Base-by-base conservation (phyloP, 2,113 vertebrate genomes). In the Neogobius melanostomus region DNA sequence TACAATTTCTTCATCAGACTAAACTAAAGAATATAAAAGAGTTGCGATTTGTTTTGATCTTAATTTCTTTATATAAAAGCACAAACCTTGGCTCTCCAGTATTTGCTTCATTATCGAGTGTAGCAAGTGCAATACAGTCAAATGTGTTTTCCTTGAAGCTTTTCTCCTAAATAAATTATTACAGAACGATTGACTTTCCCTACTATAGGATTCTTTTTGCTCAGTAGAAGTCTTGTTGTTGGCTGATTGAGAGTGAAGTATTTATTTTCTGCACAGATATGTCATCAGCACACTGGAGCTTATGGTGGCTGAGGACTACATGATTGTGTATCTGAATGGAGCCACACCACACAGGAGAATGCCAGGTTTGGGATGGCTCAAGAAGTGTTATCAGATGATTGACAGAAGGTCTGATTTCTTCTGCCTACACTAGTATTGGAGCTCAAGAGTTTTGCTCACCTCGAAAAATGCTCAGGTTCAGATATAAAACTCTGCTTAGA, bases 331-430 rank as follows among this genome's bases (percentile, higher is more conserved):
- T 78, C 91, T 99, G 89, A 99, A 98, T 17, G 98, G 98, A 59
- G 98, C 98, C 75, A 99, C 98, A 1, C 97, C 98, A 61, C 95
- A 97, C 86, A 93, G 97, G 75, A 96, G 93, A 76, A 99, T 98
- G 96, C 98, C 98, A 4, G 96, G 98, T 5, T 83, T 99, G 1
- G 95, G 95, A 5, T 99, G 98, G 98, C 93, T 99, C 84, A 99
- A 98, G 89, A 98, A 93, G 74, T 99, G 98, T 88, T 99, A 99
- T 62, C 95, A 98, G 83, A 98, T 99, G 98, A 99, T 99, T 89
- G 98, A 99, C 85, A 95, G 97, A 68, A 90, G 97, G 98, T 96
- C 48, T 47, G 62, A 71, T 10, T 4, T 0, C 36, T 66, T 10
- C 16, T 52, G 12, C 50, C 14, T n/a, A 16, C n/a, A 2, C n/a